A percentile compares a stretch with the other conserved stretches of the same genome.
Conservation (phyloP, 2,797 vertebrate genomes). For the Bufotes viridis region DNA sequence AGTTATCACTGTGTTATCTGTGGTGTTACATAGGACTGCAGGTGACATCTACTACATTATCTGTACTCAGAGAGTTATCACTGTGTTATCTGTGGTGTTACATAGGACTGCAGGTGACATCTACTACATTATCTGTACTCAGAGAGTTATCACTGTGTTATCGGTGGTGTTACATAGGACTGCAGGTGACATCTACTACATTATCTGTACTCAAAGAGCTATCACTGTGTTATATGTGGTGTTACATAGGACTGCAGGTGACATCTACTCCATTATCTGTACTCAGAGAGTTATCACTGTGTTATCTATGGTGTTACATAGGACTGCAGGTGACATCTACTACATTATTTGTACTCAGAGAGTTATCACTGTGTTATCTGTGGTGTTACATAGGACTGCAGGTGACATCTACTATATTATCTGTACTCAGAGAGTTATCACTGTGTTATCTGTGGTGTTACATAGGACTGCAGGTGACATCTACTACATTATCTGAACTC, state of each 20-base stretch:
- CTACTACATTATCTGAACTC: not conserved
- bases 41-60: not conserved
- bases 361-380: not conserved
- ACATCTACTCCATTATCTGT: too few species aligned
- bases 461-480: not conserved
- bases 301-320: too few species aligned
- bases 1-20: not conserved
- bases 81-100: slow-evolving; percentile 15
- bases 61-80: not conserved
- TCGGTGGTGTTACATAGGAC: not conserved
- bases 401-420: not conserved
- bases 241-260: too few species aligned
- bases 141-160: not conserved
- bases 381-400: slow-evolving; percentile 20
- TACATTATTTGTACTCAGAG: not conserved
- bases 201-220: not conserved
- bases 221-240: too few species aligned
- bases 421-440: not conserved
- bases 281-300: too few species aligned
- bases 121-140: not conserved
- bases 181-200: not conserved
- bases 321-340: not conserved
- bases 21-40: not conserved
- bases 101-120: not conserved
- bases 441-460: not conserved